Evolutionary conservation across 2,113 vertebrate genomes (phyloP).

Genomic region (Oryzias melastigma): DNA sequence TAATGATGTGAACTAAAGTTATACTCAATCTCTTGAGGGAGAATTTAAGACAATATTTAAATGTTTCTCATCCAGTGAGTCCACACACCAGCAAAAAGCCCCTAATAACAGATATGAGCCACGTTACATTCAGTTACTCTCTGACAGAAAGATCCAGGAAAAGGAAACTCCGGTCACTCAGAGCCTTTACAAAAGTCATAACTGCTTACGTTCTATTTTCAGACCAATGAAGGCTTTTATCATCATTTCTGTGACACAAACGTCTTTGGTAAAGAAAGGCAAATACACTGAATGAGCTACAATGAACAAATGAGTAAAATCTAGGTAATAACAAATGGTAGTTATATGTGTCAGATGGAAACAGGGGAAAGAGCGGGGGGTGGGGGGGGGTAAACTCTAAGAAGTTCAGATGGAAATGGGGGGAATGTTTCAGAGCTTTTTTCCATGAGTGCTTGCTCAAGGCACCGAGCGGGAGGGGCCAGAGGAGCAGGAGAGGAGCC

Average conservation of each 20-base stretch:
- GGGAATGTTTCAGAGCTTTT: constrained; percentile 68
- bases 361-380: constrained; percentile 14
- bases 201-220: constrained; percentile 27
- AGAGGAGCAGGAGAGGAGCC: constrained; percentile 40
- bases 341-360: constrained; percentile 19
- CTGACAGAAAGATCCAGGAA: constrained; percentile 10
- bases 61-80: constrained; percentile 39
- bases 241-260: neutral
- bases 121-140: constrained; percentile 32
- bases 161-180: constrained; percentile 33
- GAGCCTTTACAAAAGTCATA: constrained; percentile 14
- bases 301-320: constrained; percentile 26
- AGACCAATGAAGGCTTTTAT: constrained; percentile 12
- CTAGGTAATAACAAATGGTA: constrained; percentile 10
- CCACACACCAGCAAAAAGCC: constrained; percentile 26
- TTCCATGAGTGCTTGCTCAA: constrained; percentile 73
- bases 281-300: constrained; percentile 11
- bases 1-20: neutral
- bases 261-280: constrained; percentile 29
- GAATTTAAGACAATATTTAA: constrained; percentile 44
- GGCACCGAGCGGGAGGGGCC: constrained; percentile 66
- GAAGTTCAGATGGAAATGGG: constrained; percentile 59
- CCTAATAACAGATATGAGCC: constrained; percentile 41
- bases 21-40: constrained; percentile 17
- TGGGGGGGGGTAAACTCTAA: constrained; percentile 22